Evolutionary conservation across 2,797 vertebrate genomes (phyloP).

Genomic region (Squalus acanthias): DNA sequence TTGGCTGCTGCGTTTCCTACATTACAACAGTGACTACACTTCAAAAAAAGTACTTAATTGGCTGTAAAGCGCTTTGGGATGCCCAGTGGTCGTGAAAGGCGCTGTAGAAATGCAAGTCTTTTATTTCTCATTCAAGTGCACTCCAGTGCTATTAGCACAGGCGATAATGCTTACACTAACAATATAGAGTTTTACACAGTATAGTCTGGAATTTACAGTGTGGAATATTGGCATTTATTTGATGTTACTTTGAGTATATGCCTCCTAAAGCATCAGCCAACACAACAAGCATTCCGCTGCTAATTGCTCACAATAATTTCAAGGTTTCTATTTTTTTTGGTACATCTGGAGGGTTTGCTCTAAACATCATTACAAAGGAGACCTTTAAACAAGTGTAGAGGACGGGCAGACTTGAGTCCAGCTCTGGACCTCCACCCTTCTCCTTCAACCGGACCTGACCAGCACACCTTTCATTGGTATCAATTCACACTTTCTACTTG

Average conservation of each 20-base stretch:
- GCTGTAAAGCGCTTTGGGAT: too few species aligned
- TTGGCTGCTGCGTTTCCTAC: too few species aligned
- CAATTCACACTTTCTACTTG: background rate
- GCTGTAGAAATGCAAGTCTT: too few species aligned
- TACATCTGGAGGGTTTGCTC: background rate
- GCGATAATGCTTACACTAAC: background rate
- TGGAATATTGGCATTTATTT: background rate
- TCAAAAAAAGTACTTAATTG: too few species aligned
- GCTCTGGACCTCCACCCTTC: background rate
- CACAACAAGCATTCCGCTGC: background rate
- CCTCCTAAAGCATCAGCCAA: background rate
- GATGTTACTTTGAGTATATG: background rate
- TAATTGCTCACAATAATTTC: background rate
- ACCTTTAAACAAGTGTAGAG: background rate
- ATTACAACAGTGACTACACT: too few species aligned
- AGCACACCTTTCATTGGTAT: background rate
- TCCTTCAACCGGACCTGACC: background rate
- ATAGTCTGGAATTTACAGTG: background rate
- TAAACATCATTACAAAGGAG: background rate
- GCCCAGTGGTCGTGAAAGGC: too few species aligned
- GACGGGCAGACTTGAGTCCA: background rate
- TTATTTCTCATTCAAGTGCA: background rate
- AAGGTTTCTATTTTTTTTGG: background rate
- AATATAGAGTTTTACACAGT: background rate
- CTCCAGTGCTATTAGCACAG: background rate